Conservation (phyloP, 2,888 invertebrate species). For the Himalopsyche japonica region DNA sequence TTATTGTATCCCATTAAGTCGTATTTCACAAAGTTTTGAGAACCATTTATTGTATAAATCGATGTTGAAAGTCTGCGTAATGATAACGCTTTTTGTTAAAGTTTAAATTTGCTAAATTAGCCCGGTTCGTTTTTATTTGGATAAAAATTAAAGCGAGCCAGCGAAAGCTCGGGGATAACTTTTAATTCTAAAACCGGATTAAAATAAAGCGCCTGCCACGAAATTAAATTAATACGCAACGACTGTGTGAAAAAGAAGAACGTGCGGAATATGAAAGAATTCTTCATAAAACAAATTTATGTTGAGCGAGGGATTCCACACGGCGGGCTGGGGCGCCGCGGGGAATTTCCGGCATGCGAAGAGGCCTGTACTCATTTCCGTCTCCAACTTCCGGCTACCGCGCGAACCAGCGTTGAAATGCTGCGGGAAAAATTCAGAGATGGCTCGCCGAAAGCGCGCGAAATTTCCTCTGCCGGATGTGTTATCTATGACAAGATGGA, state of each 20-base stretch:
- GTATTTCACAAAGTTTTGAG: too few relatives aligned
- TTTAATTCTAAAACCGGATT: background rate
- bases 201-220: background rate
- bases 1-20: too few relatives aligned
- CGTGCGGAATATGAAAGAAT: background rate
- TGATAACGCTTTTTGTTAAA: background rate
- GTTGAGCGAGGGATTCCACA: background rate
- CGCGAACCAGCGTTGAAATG: background rate
- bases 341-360: background rate
- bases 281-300: background rate
- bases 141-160: background rate
- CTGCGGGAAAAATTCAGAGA: background rate
- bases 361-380: background rate
- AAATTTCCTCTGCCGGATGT: background rate
- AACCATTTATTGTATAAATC: too few relatives aligned
- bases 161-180: background rate
- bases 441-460: background rate
- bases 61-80: too few relatives aligned
- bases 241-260: background rate
- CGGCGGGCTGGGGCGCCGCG: background rate
- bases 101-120: background rate
- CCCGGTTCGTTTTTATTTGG: background rate
- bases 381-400: background rate
- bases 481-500: background rate
- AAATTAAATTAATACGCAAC: background rate